Evolutionary conservation across 1,140 invertebrate species (phyloP).

Genomic region (Archegozetes longisetosus): DNA sequence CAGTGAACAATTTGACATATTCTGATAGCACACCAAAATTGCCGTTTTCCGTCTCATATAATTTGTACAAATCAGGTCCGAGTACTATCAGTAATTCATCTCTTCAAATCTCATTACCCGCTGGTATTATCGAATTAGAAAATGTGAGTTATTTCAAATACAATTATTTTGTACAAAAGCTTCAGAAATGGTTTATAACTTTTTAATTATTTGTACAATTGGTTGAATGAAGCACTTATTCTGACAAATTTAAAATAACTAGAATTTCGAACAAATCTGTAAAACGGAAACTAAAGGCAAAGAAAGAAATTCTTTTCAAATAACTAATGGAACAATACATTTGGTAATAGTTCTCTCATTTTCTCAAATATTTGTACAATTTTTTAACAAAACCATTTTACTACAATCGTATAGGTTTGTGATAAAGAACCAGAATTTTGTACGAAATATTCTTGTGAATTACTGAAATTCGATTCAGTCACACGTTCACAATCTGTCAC

Average conservation of each 20-base stretch:
- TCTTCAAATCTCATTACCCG: not conserved
- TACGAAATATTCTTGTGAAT: not conserved
- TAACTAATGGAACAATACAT: too few relatives aligned
- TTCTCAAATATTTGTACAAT: too few relatives aligned
- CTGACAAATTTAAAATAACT: not conserved
- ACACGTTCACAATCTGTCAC: not conserved
- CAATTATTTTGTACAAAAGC: not conserved
- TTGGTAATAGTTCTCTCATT: too few relatives aligned
- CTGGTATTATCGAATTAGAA: not conserved
- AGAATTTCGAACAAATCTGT: not conserved
- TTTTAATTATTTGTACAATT: not conserved
- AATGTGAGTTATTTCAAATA: too few relatives aligned
- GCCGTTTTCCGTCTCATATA: not conserved
- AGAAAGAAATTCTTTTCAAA: not conserved
- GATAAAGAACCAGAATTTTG: not conserved
- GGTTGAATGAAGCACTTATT: not conserved
- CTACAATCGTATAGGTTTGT: not conserved
- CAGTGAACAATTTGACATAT: not conserved
- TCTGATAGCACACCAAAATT: not conserved
- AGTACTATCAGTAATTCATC: not conserved
- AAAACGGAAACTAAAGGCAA: not conserved
- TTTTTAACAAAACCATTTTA: not conserved
- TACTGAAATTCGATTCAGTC: not conserved
- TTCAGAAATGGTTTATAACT: not conserved
- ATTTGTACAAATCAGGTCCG: not conserved